These are phyloP conservation scores for Arctia plantaginis DNA, from an alignment of 2,888 invertebrate genomes.

Conservation along the genomic window DNA sequence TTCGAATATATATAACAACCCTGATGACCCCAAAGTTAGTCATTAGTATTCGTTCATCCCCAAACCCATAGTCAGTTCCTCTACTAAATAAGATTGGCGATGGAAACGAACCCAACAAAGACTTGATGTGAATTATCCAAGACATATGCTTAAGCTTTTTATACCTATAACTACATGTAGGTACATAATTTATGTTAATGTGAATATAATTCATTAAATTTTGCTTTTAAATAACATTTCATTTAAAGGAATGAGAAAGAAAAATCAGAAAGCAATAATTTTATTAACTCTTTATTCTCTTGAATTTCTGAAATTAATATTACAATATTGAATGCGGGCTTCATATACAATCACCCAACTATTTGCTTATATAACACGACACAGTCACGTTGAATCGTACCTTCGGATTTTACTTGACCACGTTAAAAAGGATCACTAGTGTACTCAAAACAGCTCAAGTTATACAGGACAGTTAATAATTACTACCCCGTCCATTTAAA, in stretches of 20 bases:
- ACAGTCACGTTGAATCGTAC: conserved; percentile 80
- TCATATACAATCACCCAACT: conserved; percentile 86
- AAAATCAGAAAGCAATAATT: conserved; percentile 65
- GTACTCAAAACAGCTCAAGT: conserved; percentile 41
- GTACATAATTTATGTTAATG: neutral
- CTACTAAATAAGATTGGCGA: neutral
- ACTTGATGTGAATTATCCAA: neutral
- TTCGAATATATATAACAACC: no score
- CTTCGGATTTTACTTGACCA: conserved; percentile 64
- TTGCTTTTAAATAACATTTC: neutral
- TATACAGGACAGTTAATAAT: conserved; percentile 27
- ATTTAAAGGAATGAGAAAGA: conserved; percentile 33
- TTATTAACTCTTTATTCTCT: conserved; percentile 87
- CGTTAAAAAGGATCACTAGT: conserved; percentile 50
- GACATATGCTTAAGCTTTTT: neutral
- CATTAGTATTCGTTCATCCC: neutral
- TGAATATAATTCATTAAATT: neutral
- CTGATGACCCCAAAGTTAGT: neutral
- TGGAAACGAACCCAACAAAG: neutral
- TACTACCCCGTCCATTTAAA: conserved; percentile 29
- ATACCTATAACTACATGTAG: neutral
- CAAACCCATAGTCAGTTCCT: neutral
- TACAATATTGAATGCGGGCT: conserved; percentile 86
- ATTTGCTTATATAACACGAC: conserved; percentile 85
- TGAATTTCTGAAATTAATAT: conserved; percentile 86